Evolutionary conservation across 2,888 invertebrate species (phyloP), one percentile per base, ranked within the genome.

Genomic region (Balanococcus diminutus): DNA sequence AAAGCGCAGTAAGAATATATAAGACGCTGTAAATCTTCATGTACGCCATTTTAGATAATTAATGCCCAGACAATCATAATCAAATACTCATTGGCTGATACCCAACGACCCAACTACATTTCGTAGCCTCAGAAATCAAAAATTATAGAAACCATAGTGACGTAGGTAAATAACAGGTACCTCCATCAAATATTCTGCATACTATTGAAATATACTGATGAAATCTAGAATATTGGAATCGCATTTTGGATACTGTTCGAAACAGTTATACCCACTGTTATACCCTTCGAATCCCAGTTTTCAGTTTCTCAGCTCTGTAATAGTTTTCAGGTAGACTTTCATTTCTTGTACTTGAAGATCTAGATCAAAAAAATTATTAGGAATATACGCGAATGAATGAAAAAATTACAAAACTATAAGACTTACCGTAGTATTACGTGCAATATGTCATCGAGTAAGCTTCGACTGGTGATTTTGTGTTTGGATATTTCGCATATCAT

Each of bases 401-500:
- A 14, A 82, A n/a, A 4, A 28, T n/a, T 32, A 31, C n/a, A n/a
- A n/a, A n/a, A n/a, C n/a, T n/a, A n/a, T n/a, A n/a, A n/a, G n/a
- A n/a, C 9, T 39, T 86, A 86, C 86, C 14, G 31, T 3, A 86
- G 39, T 16, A 86, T 46, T 1, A 86, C 61, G 22, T 82, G 82
- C 8, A 86, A 28, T 28, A 86, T 61, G 25, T 51, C 32, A 42
- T 81, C 86, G 28, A 86, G 22, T 19, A 86, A 25, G 5, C 46
- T 61, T 16, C 36, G 36, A 16, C 11, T 22, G 2, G 51, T n/a
- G 11, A 86, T 42, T 11, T 72, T 25, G 25, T 86, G 51, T 51
- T 56, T 82, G 2, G 94, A 92, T 25, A 94, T 90, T 88, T 94
- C 93, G 88, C 95, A 95, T 72, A 95, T 92, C 81, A 93, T 92